A percentile compares a stretch with the other conserved stretches of the same genome.
These are phyloP conservation scores for Frieseomelitta varia DNA, from an alignment of 1,140 invertebrate species.

Conservation along the genomic window DNA sequence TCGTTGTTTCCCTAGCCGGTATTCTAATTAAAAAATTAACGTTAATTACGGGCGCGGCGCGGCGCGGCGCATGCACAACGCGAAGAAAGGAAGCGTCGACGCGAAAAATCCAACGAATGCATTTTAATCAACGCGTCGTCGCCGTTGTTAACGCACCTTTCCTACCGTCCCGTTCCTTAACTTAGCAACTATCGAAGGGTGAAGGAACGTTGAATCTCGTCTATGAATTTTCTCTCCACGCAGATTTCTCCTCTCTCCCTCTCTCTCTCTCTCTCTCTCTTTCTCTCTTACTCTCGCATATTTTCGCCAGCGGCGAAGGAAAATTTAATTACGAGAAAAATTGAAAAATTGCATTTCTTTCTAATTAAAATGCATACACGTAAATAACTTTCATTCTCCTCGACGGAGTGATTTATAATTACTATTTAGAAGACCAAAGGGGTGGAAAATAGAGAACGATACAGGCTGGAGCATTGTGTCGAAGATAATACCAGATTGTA, in stretches of 20 bases:
- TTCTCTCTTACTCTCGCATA: no score
- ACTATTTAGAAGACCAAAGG: no score
- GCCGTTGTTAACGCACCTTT: conserved; percentile 12
- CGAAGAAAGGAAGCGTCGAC: conserved; percentile 46
- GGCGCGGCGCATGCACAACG: conserved; percentile 12
- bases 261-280: no score
- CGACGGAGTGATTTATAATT: no score
- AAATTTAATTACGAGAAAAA: no score
- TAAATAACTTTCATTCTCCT: no score
- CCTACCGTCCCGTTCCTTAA: background rate
- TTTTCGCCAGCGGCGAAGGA: no score
- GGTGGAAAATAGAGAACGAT: no score
- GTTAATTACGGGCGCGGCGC: conserved; percentile 64
- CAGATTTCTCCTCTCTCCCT: background rate
- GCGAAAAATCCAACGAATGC: conserved; percentile 62
- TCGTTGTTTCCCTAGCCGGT: conserved; percentile 44
- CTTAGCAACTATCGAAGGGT: conserved; percentile 22
- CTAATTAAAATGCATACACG: no score
- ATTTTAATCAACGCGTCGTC: conserved; percentile 66
- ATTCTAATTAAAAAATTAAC: conserved; percentile 74
- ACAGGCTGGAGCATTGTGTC: no score
- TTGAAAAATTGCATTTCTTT: no score
- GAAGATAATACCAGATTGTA: no score
- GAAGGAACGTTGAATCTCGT: conserved; percentile 26
- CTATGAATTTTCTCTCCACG: background rate